These are phyloP conservation scores for Eupleurogrammus muticus DNA, from an alignment of 2,797 vertebrate species.

Conservation along the genomic window DNA sequence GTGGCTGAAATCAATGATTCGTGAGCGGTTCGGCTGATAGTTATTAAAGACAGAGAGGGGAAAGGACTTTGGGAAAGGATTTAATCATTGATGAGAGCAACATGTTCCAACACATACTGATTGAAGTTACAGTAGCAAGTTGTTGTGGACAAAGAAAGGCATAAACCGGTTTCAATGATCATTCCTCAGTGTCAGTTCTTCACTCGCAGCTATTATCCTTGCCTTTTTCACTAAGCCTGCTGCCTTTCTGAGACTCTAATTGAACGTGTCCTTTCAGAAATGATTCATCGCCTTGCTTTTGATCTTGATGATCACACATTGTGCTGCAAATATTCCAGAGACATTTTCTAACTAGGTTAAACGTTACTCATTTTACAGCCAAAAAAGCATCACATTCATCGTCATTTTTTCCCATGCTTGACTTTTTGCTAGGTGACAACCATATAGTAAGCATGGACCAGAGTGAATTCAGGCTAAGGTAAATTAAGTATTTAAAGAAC, in stretches of 20 bases:
- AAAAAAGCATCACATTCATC: background rate
- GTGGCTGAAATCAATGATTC: background rate
- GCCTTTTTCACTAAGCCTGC: conserved; percentile 13
- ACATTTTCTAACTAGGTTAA: too few species aligned
- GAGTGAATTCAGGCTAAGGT: background rate
- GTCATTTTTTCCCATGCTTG: background rate
- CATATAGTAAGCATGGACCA: background rate
- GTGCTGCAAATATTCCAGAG: background rate
- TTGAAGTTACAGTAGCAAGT: background rate
- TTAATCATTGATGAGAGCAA: conserved; percentile 3
- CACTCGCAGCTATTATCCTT: conserved; percentile 15
- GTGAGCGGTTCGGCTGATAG: background rate
- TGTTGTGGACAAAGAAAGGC: background rate
- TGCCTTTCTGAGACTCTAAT: background rate
- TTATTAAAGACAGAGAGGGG: background rate
- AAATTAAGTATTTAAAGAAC: background rate
- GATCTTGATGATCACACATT: background rate
- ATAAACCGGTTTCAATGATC: conserved; percentile 9
- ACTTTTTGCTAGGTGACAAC: background rate
- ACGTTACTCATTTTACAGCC: background rate
- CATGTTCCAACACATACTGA: conserved; percentile 11
- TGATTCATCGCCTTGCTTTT: background rate
- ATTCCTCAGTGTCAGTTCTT: conserved; percentile 16
- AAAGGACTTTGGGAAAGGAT: background rate
- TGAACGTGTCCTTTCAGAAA: conserved; percentile 14